Evolutionary conservation across 2,888 invertebrate genomes (phyloP).

Genomic region (Andrena haemorrhoa): DNA sequence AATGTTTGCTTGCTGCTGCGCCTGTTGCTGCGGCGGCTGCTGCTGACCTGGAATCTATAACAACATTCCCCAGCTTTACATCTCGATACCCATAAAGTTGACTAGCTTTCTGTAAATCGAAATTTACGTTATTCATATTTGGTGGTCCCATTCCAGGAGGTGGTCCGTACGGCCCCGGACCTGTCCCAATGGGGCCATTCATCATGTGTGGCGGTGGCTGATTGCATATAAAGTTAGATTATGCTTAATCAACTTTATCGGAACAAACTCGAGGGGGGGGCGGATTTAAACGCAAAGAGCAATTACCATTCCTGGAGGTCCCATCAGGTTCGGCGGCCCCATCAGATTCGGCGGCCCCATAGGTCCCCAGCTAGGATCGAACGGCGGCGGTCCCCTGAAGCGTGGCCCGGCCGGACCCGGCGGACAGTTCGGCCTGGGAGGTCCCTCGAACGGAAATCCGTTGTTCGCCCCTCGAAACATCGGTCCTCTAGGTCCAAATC

Average conservation of each 20-base stretch:
- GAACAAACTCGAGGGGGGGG: neutral
- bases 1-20: conserved; percentile 84
- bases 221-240: conserved; percentile 57
- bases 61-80: conserved; percentile 7
- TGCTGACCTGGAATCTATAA: conserved; percentile 81
- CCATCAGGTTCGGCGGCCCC: conserved; percentile 85
- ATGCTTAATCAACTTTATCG: conserved; percentile 41
- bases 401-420: conserved; percentile 84
- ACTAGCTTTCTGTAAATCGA: conserved; percentile 48
- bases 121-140: conserved; percentile 82
- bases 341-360: conserved; percentile 86
- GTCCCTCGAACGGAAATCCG: conserved; percentile 85
- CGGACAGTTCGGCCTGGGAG: conserved; percentile 85
- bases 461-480: conserved; percentile 85
- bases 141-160: conserved; percentile 88
- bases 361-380: conserved; percentile 91
- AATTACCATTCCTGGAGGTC: conserved; percentile 85
- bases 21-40: conserved; percentile 78
- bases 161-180: conserved; percentile 83
- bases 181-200: conserved; percentile 83
- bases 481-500: conserved; percentile 86
- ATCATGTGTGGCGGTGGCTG: conserved; percentile 84
- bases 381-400: conserved; percentile 87
- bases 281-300: neutral
- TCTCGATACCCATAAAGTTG: neutral